Conservation (phyloP, 2,888 invertebrate genomes). For the Agrochola lychnidis region DNA sequence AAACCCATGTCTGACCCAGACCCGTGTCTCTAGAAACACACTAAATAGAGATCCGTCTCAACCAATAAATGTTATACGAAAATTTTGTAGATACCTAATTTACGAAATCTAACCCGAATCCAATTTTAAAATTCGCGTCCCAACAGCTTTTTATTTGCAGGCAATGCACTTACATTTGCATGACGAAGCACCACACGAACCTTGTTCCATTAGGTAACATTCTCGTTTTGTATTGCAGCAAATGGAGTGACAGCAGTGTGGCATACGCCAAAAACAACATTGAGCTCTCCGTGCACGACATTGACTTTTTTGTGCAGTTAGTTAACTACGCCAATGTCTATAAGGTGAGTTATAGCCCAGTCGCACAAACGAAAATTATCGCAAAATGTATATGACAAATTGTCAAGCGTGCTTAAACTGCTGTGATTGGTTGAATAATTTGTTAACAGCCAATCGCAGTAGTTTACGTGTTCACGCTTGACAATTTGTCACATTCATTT, state of each 20-base stretch:
- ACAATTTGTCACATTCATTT: background rate
- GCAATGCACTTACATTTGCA: slow-evolving; percentile 56
- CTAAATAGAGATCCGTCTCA: slow-evolving; percentile 9
- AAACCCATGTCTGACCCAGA: slow-evolving; percentile 40
- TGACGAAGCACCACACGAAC: slow-evolving; percentile 51
- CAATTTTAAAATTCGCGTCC: slow-evolving; percentile 37
- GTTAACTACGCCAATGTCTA: slow-evolving; percentile 80
- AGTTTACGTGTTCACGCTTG: background rate
- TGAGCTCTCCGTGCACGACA: slow-evolving; percentile 83
- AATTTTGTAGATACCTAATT: background rate
- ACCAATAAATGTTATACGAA: slow-evolving; percentile 8
- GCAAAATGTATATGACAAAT: background rate
- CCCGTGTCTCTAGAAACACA: slow-evolving; percentile 31
- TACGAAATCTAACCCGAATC: slow-evolving; percentile 21
- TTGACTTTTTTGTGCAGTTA: slow-evolving; percentile 82
- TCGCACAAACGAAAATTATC: background rate
- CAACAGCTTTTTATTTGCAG: slow-evolving; percentile 53
- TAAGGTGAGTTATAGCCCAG: slow-evolving; percentile 68
- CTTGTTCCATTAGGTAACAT: slow-evolving; percentile 56
- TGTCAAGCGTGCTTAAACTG: background rate
- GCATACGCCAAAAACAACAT: slow-evolving; percentile 79
- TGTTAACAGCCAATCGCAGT: background rate
- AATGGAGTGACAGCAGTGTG: slow-evolving; percentile 73
- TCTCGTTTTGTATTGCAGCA: slow-evolving; percentile 70
- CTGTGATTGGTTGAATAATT: background rate